Conservation (phyloP, 1,140 invertebrate species). For the Sinonovacula constricta region DNA sequence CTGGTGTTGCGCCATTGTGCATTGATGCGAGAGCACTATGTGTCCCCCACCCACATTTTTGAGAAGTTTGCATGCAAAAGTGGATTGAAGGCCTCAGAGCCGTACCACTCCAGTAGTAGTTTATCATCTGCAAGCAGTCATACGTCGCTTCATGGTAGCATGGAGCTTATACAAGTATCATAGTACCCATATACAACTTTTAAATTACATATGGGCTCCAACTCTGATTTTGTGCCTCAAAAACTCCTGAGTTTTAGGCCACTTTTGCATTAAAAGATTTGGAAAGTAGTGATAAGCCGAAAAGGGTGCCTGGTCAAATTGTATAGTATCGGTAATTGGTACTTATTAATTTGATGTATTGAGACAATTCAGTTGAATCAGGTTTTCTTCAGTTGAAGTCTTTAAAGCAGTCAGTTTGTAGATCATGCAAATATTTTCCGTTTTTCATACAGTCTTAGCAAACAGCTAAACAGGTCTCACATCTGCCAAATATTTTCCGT, state of each 20-base stretch:
- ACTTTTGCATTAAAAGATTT: background rate
- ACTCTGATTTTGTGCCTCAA: background rate
- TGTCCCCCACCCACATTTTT: slow-evolving; percentile 54
- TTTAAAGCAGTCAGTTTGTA: too few relatives aligned
- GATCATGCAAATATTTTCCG: background rate
- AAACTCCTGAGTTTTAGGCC: background rate
- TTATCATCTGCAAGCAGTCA: slow-evolving; percentile 76
- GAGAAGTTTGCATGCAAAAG: slow-evolving; percentile 62
- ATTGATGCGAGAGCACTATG: slow-evolving; percentile 52
- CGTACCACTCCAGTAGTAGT: slow-evolving; percentile 75
- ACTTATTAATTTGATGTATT: background rate
- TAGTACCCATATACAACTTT: slow-evolving; percentile 29
- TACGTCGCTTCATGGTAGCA: slow-evolving; percentile 73
- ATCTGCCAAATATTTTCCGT: background rate
- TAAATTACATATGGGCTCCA: background rate
- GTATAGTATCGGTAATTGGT: background rate
- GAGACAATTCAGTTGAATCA: background rate
- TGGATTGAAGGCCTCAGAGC: slow-evolving; percentile 64
- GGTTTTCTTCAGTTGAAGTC: too few relatives aligned
- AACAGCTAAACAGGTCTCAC: background rate
- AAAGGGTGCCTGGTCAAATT: background rate
- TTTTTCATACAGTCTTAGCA: background rate
- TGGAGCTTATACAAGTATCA: slow-evolving; percentile 77
- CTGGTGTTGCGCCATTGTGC: slow-evolving; percentile 63
- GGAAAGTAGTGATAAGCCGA: background rate